These are phyloP conservation scores for Plagodis pulveraria DNA, from an alignment of 2,888 invertebrate species.

Conservation along the genomic window DNA sequence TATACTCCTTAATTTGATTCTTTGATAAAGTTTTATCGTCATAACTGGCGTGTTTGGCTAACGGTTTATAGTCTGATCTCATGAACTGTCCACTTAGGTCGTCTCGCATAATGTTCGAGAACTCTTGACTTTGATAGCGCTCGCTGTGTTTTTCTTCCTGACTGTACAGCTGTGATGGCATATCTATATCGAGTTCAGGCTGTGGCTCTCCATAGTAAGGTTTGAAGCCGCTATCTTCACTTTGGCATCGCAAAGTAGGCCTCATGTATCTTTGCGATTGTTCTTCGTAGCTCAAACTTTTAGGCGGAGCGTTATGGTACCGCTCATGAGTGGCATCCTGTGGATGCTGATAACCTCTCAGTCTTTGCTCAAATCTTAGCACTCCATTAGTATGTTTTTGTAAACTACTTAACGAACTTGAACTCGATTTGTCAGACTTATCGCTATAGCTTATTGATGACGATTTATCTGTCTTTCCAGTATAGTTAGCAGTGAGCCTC, in stretches of 20 bases:
- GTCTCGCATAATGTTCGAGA: constrained; percentile 79
- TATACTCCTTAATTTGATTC: constrained; percentile 87
- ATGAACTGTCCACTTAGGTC: constrained; percentile 69
- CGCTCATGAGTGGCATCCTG: constrained; percentile 65
- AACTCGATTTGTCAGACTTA: constrained; percentile 81
- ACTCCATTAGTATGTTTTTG: constrained; percentile 76
- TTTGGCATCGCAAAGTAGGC: constrained; percentile 84
- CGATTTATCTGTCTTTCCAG: constrained; percentile 72
- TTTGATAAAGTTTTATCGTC: constrained; percentile 87
- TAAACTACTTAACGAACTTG: constrained; percentile 78
- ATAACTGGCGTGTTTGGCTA: constrained; percentile 87
- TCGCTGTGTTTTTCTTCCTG: constrained; percentile 87
- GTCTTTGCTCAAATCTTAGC: constrained; percentile 68
- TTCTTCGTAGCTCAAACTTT: constrained; percentile 81
- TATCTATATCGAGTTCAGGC: constrained; percentile 83
- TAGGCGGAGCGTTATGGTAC: constrained; percentile 71
- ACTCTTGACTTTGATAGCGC: constrained; percentile 88
- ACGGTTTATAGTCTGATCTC: constrained; percentile 83
- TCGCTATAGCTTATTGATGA: constrained; percentile 82
- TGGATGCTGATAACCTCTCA: constrained; percentile 59
- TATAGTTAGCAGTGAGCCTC: constrained; percentile 62
- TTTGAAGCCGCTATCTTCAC: constrained; percentile 83
- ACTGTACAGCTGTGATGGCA: constrained; percentile 84
- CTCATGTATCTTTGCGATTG: constrained; percentile 74
- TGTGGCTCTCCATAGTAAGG: constrained; percentile 74